A percentile compares a stretch with the other conserved stretches of the same genome.
Conservation (phyloP, 2,888 invertebrate genomes). For the Lithophane semibrunnea region DNA sequence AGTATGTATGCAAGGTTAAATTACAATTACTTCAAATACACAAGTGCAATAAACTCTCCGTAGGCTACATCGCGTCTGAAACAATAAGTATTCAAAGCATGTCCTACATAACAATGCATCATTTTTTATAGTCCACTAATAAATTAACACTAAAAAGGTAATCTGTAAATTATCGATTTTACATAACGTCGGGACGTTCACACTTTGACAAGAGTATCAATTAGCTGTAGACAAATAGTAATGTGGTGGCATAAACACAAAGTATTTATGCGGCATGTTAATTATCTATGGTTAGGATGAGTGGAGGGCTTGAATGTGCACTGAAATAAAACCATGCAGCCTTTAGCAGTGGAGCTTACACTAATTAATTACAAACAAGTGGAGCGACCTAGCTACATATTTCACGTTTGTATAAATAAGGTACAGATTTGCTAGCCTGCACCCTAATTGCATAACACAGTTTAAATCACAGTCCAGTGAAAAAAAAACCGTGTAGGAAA, state of each 20-base stretch:
- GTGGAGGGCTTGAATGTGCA: constrained; percentile 38
- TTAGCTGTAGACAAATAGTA: constrained; percentile 59
- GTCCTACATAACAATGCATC: constrained; percentile 71
- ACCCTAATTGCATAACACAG: too few relatives aligned
- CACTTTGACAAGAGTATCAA: constrained; percentile 58
- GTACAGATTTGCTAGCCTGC: constrained; percentile 5
- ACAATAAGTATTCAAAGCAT: constrained; percentile 72
- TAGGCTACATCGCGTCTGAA: constrained; percentile 46
- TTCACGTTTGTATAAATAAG: constrained; percentile 36
- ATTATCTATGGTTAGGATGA: constrained; percentile 55
- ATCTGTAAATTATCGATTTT: constrained; percentile 69
- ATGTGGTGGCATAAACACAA: constrained; percentile 48
- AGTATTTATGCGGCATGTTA: constrained; percentile 47
- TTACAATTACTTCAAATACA: neutral
- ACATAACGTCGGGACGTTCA: constrained; percentile 64
- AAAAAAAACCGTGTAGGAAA: too few relatives aligned
- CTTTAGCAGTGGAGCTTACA: constrained; percentile 44
- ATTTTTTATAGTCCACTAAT: constrained; percentile 75
- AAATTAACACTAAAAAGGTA: constrained; percentile 77
- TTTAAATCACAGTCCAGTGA: too few relatives aligned
- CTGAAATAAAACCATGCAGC: constrained; percentile 49
- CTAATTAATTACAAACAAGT: constrained; percentile 60
- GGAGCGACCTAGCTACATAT: constrained; percentile 28
- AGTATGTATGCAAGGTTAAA: neutral
- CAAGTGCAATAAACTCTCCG: constrained; percentile 67